Conservation (phyloP, 2,888 invertebrate genomes). For the Dicycla oo region DNA sequence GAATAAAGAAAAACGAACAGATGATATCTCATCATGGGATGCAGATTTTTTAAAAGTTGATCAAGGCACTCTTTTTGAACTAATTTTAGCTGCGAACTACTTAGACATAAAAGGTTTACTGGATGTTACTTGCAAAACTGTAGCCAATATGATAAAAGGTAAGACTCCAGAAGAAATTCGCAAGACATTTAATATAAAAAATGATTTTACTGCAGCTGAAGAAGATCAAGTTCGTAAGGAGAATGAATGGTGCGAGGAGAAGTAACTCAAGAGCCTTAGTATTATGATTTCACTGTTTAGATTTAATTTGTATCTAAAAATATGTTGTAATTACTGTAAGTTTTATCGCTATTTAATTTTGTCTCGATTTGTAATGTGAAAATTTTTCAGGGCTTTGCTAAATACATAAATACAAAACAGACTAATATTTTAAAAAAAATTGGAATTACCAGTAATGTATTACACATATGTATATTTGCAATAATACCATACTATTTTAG, state of each 20-base stretch:
- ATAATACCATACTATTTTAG: slow-evolving; percentile 25
- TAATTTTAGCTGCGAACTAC: slow-evolving; percentile 99
- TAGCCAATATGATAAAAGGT: slow-evolving; percentile 99
- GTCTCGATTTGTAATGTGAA: slow-evolving; percentile 6
- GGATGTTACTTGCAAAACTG: slow-evolving; percentile 99
- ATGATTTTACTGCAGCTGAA: slow-evolving; percentile 98
- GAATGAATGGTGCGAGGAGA: slow-evolving; percentile 98
- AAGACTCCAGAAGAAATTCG: slow-evolving; percentile 99
- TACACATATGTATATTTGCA: slow-evolving; percentile 17
- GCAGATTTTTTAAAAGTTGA: slow-evolving; percentile 99
- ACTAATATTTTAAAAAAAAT: slow-evolving; percentile 10
- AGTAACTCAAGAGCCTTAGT: slow-evolving; percentile 83
- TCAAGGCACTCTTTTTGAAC: slow-evolving; percentile 98
- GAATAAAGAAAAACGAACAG: slow-evolving; percentile 99
- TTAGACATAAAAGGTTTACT: slow-evolving; percentile 98
- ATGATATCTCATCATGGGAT: slow-evolving; percentile 99
- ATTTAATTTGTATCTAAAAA: slow-evolving; percentile 58
- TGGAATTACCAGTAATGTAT: slow-evolving; percentile 26
- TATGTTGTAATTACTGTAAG: slow-evolving; percentile 55
- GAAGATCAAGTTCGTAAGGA: slow-evolving; percentile 99
- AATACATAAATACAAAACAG: too few relatives aligned
- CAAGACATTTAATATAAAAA: slow-evolving; percentile 99
- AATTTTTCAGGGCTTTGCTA: slow-evolving; percentile 38
- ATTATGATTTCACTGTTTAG: slow-evolving; percentile 59
- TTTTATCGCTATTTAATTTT: slow-evolving; percentile 50